These are phyloP conservation scores for Papilio gigon DNA, from an alignment of 2,888 invertebrate species.

Conservation along the genomic window DNA sequence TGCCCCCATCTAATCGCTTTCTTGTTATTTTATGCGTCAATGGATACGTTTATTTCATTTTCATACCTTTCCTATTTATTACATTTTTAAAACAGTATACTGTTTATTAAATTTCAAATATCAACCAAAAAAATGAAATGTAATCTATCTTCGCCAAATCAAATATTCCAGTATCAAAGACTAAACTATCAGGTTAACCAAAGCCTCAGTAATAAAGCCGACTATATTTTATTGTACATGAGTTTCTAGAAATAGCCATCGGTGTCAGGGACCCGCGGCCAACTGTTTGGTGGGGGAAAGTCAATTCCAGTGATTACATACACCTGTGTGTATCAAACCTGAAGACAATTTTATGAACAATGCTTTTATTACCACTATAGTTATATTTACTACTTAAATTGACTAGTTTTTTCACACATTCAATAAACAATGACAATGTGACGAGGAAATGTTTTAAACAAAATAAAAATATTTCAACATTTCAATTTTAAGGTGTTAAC, in stretches of 20 bases:
- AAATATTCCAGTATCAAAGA: not conserved
- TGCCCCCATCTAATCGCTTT: constrained; percentile 42
- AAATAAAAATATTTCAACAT: too few relatives aligned
- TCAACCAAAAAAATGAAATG: not conserved
- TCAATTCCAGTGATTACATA: constrained; percentile 14
- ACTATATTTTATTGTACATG: constrained; percentile 27
- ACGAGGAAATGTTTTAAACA: too few relatives aligned
- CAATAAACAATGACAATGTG: too few relatives aligned
- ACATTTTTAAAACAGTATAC: too few relatives aligned
- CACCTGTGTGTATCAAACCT: not conserved
- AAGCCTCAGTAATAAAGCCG: constrained; percentile 11
- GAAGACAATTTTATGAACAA: not conserved
- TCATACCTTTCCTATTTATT: constrained; percentile 4
- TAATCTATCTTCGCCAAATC: not conserved
- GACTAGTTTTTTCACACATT: not conserved
- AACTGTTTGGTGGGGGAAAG: constrained; percentile 19
- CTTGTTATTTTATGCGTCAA: constrained; percentile 24
- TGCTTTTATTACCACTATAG: not conserved
- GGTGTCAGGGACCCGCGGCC: constrained; percentile 21
- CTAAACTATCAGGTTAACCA: not conserved
- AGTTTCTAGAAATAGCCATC: constrained; percentile 23
- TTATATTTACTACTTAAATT: not conserved
- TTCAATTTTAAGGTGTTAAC: too few relatives aligned
- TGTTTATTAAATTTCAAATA: not conserved
- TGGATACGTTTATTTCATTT: not conserved